Base-by-base conservation (phyloP, 2,113 vertebrate genomes). In the Hippocampus abdominalis region DNA sequence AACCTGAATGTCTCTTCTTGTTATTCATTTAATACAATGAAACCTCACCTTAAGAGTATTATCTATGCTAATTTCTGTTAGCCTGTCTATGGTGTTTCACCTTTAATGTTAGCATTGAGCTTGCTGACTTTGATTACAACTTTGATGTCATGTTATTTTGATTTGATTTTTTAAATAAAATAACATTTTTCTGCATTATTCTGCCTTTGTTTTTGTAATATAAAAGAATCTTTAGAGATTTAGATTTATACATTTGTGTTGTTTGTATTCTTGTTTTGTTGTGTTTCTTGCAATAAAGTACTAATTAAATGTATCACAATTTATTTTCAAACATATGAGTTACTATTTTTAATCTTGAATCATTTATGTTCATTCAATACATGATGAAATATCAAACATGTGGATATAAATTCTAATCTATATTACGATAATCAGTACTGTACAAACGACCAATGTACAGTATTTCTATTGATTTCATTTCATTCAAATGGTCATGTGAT, bases 1-100 rank as follows among this genome's bases (percentile, higher is more conserved):
- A 1, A 42, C 56, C 69, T 90, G 79, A 89, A 32, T 69, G 3
- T 0, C 29, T 49, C 8, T 32, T 32, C 21, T 32, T 10, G 10
- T 3, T 11, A 57, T 57, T 56, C 11, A 25, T 3, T 29, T 10
- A 25, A 15, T 61, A 9, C 9, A 25, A 3, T 60, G 11, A 6
- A 61, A 27, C 59, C 18, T 10, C 32, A 2, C 2, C 15, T 0
- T 1, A 8, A 15, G 7, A 3, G 23, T 61, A 9, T 18, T 20
- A 27, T 32, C 3, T 8, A 32, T 27, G 18, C 18, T 15, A 18
- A 32, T 60, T 29, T 25, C 29, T 18, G 5, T 59, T 3, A 44
- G 42, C 10, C 2, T 44, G 42, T 12, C 42, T 44, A 44, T 13
- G 42, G 11, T 13, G 10, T 44, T 44, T 44, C 42, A 3, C 42